Base-by-base conservation (phyloP, 2,113 vertebrate species). In the Maccullochella peelii region DNA sequence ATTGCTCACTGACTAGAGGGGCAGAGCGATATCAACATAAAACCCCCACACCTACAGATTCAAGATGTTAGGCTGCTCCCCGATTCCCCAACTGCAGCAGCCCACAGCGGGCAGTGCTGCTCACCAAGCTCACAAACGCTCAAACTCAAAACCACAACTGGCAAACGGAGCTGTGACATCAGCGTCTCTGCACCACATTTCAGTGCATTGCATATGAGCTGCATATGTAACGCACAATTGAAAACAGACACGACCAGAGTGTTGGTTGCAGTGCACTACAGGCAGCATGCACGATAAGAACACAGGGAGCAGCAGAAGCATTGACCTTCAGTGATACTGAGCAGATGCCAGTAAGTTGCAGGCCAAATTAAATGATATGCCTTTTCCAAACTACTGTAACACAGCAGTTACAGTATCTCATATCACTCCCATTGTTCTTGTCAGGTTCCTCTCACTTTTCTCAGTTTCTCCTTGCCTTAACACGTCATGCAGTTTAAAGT, bases 141-240 rank as follows among this genome's bases (percentile, higher is more conserved):
- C 83, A 73, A 83, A 85, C 90, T 77, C 83, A 68, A 89, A 92
- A 90, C 89, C 88, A 63, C 88, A 91, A 73, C 79, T 89, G 77
- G 88, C 87, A 84, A 86, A 84, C 10, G 9, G 54, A 88, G 82
- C 61, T 20, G 85, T 93, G 92, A 93, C 89, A 88, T 93, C 92
- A 93, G 84, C 68, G 42, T 86, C 80, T 92, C 79, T 79, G 83
- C 77, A 76, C 73, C 89, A 82, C 79, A 80, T 89, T 84, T 86
- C 71, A 79, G 70, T 33, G 79, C 47, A 2, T 30, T 57, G 73
- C 92, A 90, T 78, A 86, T 69, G 88, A 90, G 82, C 82, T 77
- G 84, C 90, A 85, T 85, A 67, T 55, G 85, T 69, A 65, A 42
- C 23, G 84, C 74, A 82, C 89, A 86, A 88, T 87, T 84, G 82